phyloP scores from a whole-genome alignment of 2,888 invertebrate species.

The Leptopilina drosophilae region DNA sequence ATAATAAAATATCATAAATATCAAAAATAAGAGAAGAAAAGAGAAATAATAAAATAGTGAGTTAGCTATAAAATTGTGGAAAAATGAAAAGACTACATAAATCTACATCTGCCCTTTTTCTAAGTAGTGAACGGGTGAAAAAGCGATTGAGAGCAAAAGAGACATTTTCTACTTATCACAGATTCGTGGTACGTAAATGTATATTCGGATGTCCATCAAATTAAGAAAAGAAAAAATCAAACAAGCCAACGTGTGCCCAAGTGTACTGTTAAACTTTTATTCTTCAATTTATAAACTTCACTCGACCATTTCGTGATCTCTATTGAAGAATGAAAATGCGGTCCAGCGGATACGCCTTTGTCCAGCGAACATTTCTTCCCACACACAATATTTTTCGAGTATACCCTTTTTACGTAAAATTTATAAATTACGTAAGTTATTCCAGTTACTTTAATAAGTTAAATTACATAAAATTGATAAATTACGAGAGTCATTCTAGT shows the following conservation, averaged over 20 bases:
- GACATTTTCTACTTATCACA: constrained; percentile 7
- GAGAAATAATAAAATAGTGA: too few relatives aligned
- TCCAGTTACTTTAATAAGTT: too few relatives aligned
- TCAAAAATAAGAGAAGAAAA: too few relatives aligned
- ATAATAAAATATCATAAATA: too few relatives aligned
- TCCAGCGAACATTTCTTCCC: constrained; percentile 42
- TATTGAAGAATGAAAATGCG: constrained; percentile 23
- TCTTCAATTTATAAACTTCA: constrained; percentile 48
- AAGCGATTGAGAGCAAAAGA: not conserved
- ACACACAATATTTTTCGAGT: constrained; percentile 48
- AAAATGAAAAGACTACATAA: not conserved
- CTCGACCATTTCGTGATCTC: constrained; percentile 1
- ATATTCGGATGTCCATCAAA: constrained; percentile 33
- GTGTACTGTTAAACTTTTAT: constrained; percentile 56
- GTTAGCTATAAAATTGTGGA: too few relatives aligned
- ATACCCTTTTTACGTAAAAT: constrained; percentile 59
- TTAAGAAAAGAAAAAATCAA: constrained; percentile 35
- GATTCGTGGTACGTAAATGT: not conserved
- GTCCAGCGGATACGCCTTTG: constrained; percentile 58
- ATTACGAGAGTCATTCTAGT: too few relatives aligned
- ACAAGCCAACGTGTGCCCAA: constrained; percentile 43
- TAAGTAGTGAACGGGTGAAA: not conserved
- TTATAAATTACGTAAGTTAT: too few relatives aligned
- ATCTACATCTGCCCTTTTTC: not conserved
- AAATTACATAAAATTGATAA: too few relatives aligned